Evolutionary conservation across 2,797 vertebrate genomes (phyloP), one percentile per base, ranked within the genome.

Genomic region (Brachymystax lenok): DNA sequence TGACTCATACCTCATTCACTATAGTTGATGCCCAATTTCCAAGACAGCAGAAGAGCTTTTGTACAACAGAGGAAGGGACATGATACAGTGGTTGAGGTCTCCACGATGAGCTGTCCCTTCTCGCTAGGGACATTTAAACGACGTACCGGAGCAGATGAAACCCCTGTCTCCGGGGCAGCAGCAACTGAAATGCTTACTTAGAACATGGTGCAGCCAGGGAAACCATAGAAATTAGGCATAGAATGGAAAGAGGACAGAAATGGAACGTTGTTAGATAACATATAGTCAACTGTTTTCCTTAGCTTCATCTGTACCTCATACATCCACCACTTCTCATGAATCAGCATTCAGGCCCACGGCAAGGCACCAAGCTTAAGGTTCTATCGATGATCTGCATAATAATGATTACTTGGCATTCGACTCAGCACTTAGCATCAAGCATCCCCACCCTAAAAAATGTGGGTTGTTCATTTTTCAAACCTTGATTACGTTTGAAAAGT

Each of bases 401-500:
- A 71, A 51, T 46, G 40, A 46, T 46, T 46, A 46, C 40, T 46
- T 66, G 27, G 63, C 21, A 30, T 28, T 28, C 63, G 5, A 5
- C 5, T 66, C 63, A 17, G 12, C 63, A 28, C 10, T 46, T 14
- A 14, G 13, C 40, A 46, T 46, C 40, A 46, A 46, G 10, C 40
- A 16, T 40, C 28, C 19, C 28, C 21, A 28, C 40, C 14, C 30
- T 4, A 12, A 50, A 66, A 24, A 27, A 30, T 19, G 16, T 27
- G 17, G 63, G 16, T 35, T 13, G 3, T 7, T 71, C 7, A 46
- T 79, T 72, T 75, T 56, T 75, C 69, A 69, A 77, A 75, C 46
- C 76, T 68, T 69, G 79, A 84, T 77, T 82, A 56, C 28, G 17
- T 77, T 80, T 77, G 74, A 79, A 79, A 74, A 68, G 73, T 75